Evolutionary conservation across 2,888 invertebrate genomes (phyloP), one percentile per base, ranked within the genome.

Genomic region (Drosophila recens): DNA sequence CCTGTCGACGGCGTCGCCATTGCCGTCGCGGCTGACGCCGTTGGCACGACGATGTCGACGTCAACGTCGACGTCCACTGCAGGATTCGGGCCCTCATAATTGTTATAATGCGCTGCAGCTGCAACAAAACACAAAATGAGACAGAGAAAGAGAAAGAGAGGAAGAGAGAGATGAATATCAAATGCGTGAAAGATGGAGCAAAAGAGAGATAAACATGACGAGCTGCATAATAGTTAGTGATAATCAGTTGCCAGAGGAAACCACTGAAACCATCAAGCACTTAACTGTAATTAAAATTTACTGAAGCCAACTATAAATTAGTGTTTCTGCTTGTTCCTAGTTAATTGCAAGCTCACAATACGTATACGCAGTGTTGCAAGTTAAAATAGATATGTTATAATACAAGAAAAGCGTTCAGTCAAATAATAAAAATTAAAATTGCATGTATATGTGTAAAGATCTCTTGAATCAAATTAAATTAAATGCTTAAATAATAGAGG

Each of bases 281-380:
- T 77, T 78, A 63, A 72, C 59, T 30, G 30, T 72, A 36, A 78
- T 76, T 78, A 76, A 72, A 53, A 61, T 72, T 57, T 46, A 51
- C 58, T 62, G 40, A 33, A 43, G 42, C 51, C 48, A 36, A 36
- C 48, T 46, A 34, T 40, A 43, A 64, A 74, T 61, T 59, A 68
- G 48, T 38, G 46, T 40, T 48, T 45, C n/a, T 30, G 15, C 17
- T 52, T 59, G 34, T 38, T 17, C 10, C 42, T 36, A 42, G 36
- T 45, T 20, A 48, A 52, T 56, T 54, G 38, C 17, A 10, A 40
- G 9, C 57, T 23, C 17, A 49, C 13, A 70, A 56, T 43, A 62
- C 43, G 45, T 46, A 62, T 64, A 70, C 46, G 57, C 58, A 34
- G 13, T 5, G 33, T 23, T 45, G 43, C 20, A 20, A 11, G 6